These are phyloP conservation scores for Cryptophagus acutangulus DNA, from an alignment of 2,888 invertebrate species.

Conservation along the genomic window DNA sequence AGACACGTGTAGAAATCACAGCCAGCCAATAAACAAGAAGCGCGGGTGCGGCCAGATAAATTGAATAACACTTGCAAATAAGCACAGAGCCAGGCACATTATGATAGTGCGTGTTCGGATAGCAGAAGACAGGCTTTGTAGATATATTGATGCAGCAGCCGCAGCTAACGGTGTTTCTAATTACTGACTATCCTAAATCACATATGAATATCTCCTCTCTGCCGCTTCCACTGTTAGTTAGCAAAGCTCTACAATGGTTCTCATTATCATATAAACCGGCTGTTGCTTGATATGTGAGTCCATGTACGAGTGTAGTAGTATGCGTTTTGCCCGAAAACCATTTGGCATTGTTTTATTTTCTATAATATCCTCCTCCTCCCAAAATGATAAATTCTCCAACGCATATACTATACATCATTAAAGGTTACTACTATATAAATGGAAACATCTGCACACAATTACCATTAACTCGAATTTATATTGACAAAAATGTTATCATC, in stretches of 20 bases:
- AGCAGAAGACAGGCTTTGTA: slow-evolving; percentile 41
- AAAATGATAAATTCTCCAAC: slow-evolving; percentile 19
- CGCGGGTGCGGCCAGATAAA: slow-evolving; percentile 49
- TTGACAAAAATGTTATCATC: no score
- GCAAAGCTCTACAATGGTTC: slow-evolving; percentile 18
- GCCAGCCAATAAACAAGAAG: slow-evolving; percentile 46
- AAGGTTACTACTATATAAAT: no score
- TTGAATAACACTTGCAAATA: slow-evolving; percentile 52
- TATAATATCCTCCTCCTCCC: slow-evolving; percentile 19
- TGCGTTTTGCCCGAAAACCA: slow-evolving; percentile 24
- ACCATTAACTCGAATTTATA: no score
- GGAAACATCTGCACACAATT: slow-evolving; percentile 33
- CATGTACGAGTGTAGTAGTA: no score
- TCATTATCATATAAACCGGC: slow-evolving; percentile 33
- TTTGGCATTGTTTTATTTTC: slow-evolving; percentile 35
- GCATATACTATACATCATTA: slow-evolving; percentile 40
- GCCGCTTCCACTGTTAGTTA: slow-evolving; percentile 12
- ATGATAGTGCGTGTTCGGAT: slow-evolving; percentile 41
- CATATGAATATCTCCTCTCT: slow-evolving; percentile 42
- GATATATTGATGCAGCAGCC: slow-evolving; percentile 45
- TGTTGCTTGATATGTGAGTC: slow-evolving; percentile 38
- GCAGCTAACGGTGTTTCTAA: slow-evolving; percentile 44
- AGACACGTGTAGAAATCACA: slow-evolving; percentile 48
- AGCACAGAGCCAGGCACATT: slow-evolving; percentile 40
- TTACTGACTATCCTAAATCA: slow-evolving; percentile 44